Percentiles rank a stretch among this genome's conserved stretches.
Conservation (phyloP, 35 echinoderm and acorn worm species). For the Ptychodera flava region DNA sequence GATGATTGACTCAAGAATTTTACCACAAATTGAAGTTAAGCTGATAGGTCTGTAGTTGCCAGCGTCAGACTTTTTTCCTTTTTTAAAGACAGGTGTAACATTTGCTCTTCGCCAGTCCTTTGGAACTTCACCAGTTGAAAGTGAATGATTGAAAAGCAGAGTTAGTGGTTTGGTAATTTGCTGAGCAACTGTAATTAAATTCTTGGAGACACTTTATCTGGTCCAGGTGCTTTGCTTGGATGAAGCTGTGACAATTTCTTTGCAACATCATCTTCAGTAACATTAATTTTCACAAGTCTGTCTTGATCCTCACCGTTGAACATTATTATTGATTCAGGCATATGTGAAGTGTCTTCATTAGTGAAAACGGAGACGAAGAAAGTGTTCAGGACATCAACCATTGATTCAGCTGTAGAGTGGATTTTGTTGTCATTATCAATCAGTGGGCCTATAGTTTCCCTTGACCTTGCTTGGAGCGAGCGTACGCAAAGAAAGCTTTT, state of each 20-base stretch:
- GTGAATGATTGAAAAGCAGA: neutral
- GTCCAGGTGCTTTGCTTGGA: slow-evolving; percentile 16
- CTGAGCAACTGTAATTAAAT: slow-evolving; percentile 8
- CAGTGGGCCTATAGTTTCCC: neutral
- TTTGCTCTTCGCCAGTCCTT: slow-evolving; percentile 23
- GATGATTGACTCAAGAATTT: slow-evolving; percentile 13
- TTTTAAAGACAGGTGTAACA: slow-evolving; percentile 18
- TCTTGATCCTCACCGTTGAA: neutral
- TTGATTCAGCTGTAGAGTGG: neutral
- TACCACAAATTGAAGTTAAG: slow-evolving; percentile 13
- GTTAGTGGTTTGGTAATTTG: neutral
- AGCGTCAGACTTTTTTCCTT: slow-evolving; percentile 2
- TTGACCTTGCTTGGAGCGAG: neutral
- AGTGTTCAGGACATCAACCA: neutral
- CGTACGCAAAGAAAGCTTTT: slow-evolving; percentile 10
- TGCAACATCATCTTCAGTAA: slow-evolving; percentile 3
- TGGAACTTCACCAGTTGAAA: neutral
- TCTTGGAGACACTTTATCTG: neutral
- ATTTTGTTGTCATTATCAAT: neutral
- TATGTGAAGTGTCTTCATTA: neutral
- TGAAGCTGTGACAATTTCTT: neutral
- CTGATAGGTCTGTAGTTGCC: slow-evolving; percentile 23
- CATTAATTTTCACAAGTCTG: neutral
- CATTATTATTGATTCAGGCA: neutral
- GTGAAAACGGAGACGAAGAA: neutral